A percentile compares a stretch with the other conserved stretches of the same genome.
Conservation (phyloP, 1,140 invertebrate genomes). For the Drosophila rhopaloa region DNA sequence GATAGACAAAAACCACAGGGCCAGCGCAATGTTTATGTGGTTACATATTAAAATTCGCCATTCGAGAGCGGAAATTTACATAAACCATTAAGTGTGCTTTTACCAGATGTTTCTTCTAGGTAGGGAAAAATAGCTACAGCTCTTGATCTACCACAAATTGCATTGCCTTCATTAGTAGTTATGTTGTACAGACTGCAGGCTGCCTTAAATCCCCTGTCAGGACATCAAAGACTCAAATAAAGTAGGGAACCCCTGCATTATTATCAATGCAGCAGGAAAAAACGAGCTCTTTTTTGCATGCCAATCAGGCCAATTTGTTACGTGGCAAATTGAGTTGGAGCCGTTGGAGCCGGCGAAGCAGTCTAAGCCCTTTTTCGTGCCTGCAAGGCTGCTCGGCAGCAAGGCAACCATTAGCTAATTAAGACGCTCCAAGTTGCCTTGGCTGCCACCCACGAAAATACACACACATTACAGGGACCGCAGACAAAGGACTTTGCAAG, state of each 20-base stretch:
- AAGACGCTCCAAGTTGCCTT: slow-evolving; percentile 44
- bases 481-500: slow-evolving; percentile 43
- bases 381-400: slow-evolving; percentile 31
- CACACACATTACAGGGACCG: slow-evolving; percentile 20
- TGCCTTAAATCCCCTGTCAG: slow-evolving; percentile 3
- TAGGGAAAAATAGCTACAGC: too few relatives aligned
- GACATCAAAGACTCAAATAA: slow-evolving; percentile 19
- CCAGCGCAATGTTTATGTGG: slow-evolving; percentile 68
- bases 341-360: slow-evolving; percentile 29
- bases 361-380: slow-evolving; percentile 53
- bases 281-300: slow-evolving; percentile 40
- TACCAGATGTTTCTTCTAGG: slow-evolving; percentile 33
- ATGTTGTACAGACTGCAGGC: background rate
- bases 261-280: slow-evolving; percentile 23
- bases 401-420: slow-evolving; percentile 73
- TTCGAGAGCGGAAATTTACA: slow-evolving; percentile 66
- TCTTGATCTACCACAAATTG: slow-evolving; percentile 17
- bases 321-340: slow-evolving; percentile 59
- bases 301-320: slow-evolving; percentile 68
- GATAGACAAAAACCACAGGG: slow-evolving; percentile 50
- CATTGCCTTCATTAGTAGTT: slow-evolving; percentile 20
- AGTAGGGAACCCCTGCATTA: slow-evolving; percentile 16
- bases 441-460: slow-evolving; percentile 17
- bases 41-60: slow-evolving; percentile 68
- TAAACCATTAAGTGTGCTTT: slow-evolving; percentile 70